Conservation (phyloP, 2,113 vertebrate species). For the Solea senegalensis region DNA sequence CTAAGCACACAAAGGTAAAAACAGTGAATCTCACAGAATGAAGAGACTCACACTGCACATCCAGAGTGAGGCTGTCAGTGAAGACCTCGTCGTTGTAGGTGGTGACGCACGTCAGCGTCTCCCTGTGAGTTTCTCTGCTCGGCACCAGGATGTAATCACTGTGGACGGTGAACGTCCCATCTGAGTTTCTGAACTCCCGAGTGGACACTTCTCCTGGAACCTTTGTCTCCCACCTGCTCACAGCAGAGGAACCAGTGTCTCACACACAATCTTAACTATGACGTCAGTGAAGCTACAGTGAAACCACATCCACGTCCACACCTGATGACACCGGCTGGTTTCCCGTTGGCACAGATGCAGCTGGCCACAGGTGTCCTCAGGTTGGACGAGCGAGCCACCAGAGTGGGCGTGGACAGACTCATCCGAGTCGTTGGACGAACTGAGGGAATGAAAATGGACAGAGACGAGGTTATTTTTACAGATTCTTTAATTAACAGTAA, state of each 20-base stretch:
- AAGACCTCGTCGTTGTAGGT: slow-evolving; percentile 90
- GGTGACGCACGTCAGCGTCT: slow-evolving; percentile 90
- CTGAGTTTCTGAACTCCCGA: slow-evolving; percentile 88
- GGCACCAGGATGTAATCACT: slow-evolving; percentile 93
- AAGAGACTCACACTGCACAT: slow-evolving; percentile 89
- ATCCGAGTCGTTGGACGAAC: slow-evolving; percentile 91
- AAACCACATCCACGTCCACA: slow-evolving; percentile 26
- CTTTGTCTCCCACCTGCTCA: slow-evolving; percentile 90
- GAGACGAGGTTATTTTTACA: neutral
- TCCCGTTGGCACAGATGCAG: slow-evolving; percentile 75
- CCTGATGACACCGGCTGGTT: slow-evolving; percentile 75
- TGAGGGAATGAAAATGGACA: slow-evolving; percentile 56
- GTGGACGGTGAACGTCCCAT: slow-evolving; percentile 92
- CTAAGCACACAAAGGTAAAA: no score
- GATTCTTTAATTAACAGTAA: no score
- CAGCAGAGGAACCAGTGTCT: neutral
- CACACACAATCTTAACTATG: neutral
- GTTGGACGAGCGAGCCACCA: slow-evolving; percentile 87
- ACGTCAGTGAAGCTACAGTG: neutral
- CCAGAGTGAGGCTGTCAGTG: slow-evolving; percentile 89
- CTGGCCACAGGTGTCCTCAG: slow-evolving; percentile 92
- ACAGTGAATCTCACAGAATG: no score
- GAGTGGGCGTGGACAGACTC: slow-evolving; percentile 85
- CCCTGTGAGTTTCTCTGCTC: slow-evolving; percentile 87
- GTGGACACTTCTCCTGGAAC: slow-evolving; percentile 89